phyloP scores from a whole-genome alignment of 2,797 vertebrate species.

The Spheniscus humboldti region DNA sequence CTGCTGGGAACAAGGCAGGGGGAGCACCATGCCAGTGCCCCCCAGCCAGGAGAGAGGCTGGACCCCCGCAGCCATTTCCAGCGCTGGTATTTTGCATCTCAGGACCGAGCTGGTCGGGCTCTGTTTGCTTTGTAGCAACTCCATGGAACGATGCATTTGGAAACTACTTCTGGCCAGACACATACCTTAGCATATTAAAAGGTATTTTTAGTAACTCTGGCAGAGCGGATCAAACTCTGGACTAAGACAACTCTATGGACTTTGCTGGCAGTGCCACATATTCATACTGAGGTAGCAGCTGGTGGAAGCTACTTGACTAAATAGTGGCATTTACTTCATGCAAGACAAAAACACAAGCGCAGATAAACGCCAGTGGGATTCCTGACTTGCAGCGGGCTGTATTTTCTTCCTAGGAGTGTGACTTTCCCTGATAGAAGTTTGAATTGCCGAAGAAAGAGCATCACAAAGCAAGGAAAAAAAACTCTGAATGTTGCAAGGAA shows the following conservation, averaged over 20 bases:
- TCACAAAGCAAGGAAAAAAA: background rate
- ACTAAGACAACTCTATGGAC: background rate
- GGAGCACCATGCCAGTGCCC: rapidly evolving
- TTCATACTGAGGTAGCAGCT: rapidly evolving
- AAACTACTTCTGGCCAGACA: conserved; percentile 2
- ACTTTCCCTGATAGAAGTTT: background rate
- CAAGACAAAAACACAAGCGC: background rate
- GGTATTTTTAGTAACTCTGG: conserved; percentile 29
- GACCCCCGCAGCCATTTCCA: background rate
- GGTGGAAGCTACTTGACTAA: background rate
- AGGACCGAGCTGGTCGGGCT: rapidly evolving
- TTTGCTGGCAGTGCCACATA: background rate
- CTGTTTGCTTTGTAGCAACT: background rate
- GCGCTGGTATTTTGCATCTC: background rate
- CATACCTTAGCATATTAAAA: background rate
- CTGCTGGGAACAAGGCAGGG: background rate
- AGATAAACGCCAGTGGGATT: background rate
- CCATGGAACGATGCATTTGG: background rate
- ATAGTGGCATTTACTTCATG: background rate
- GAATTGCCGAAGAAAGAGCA: background rate
- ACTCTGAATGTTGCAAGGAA: background rate
- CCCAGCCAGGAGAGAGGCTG: background rate
- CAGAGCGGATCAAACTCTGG: background rate
- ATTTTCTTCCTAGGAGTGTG: background rate
- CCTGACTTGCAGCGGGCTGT: background rate